phyloP scores from a whole-genome alignment of 2,113 vertebrate genomes.

The Cavia aperea region DNA sequence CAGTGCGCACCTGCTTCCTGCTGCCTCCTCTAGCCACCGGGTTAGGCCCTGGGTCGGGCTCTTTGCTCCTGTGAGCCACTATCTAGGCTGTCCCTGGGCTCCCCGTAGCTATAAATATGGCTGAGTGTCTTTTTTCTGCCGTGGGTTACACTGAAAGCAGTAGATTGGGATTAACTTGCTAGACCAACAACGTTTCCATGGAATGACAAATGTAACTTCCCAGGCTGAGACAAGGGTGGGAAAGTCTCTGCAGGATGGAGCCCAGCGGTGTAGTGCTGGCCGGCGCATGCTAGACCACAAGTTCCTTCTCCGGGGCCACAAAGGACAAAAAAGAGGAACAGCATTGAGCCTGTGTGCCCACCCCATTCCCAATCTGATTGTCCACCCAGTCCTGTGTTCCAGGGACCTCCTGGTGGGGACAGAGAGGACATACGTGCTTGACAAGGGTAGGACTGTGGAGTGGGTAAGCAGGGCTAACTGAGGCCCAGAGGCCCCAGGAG shows the following conservation, averaged over 20 bases:
- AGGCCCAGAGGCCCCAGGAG: background rate
- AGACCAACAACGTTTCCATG: no score
- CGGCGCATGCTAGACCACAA: background rate
- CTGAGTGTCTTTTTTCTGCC: no score
- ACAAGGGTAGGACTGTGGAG: background rate
- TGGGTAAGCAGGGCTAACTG: background rate
- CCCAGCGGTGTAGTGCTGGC: background rate
- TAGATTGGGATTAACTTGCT: no score
- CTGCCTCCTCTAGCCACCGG: no score
- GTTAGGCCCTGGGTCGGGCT: no score
- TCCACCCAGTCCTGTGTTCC: background rate
- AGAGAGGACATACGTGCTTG: background rate
- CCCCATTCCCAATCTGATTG: background rate
- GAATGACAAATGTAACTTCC: no score
- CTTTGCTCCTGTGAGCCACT: no score
- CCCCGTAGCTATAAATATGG: no score
- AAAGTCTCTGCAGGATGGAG: background rate
- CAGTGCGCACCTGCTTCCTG: no score
- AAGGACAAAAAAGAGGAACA: background rate
- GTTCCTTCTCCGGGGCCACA: background rate
- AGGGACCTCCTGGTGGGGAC: background rate
- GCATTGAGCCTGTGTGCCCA: background rate
- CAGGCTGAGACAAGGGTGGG: no score
- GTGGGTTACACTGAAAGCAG: no score
- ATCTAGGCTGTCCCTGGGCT: no score